Evolutionary conservation across 2,797 vertebrate species (phyloP).

Genomic region (Meda fulgida): DNA sequence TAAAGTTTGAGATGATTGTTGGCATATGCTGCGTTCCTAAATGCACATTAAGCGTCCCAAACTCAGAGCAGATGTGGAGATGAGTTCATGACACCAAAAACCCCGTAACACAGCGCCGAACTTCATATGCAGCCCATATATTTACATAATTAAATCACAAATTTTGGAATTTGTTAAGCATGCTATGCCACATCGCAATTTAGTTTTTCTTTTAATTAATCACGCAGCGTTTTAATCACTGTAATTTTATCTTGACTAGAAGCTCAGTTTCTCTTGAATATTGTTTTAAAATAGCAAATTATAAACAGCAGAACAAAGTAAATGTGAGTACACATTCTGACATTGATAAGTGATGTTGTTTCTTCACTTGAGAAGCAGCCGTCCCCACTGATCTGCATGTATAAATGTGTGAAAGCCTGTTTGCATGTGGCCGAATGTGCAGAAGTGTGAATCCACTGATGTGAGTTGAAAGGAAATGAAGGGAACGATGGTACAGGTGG

Average conservation of each 20-base stretch:
- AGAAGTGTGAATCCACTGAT: constrained; percentile 31
- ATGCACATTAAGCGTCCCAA: background rate
- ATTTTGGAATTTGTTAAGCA: background rate
- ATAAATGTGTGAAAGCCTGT: constrained; percentile 33
- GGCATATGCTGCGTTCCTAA: background rate
- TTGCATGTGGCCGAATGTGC: background rate
- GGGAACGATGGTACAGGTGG: constrained; percentile 27
- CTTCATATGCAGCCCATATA: background rate
- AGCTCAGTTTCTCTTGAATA: background rate
- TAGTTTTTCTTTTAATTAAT: background rate
- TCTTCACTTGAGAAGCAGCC: constrained; percentile 1
- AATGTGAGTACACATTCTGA: background rate
- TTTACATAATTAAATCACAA: background rate
- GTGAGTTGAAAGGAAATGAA: constrained; percentile 52
- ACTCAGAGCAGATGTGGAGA: background rate
- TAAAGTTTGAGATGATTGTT: background rate
- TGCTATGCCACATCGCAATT: background rate
- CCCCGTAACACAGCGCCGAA: too few relatives aligned
- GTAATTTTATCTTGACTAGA: background rate
- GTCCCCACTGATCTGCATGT: constrained; percentile 17
- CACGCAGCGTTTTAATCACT: background rate
- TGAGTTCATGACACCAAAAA: too few relatives aligned
- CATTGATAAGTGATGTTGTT: constrained; percentile 7
- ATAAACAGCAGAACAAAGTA: background rate
- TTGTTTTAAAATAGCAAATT: background rate